Base-by-base conservation (phyloP, 2,797 vertebrate genomes). In the Gouania willdenowi region DNA sequence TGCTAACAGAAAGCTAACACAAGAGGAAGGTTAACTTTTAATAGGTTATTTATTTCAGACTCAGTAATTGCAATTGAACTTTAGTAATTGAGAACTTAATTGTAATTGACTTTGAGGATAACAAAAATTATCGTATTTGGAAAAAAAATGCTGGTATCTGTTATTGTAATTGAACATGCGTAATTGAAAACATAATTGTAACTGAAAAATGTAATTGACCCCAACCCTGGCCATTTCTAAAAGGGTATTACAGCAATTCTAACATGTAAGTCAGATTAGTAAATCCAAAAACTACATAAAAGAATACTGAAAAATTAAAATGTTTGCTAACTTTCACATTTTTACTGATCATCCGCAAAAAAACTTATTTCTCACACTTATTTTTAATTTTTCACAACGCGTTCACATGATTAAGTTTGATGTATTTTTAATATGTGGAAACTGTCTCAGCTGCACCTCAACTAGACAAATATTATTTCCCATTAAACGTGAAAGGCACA, bases 401-500 rank as follows among this genome's bases (percentile, higher is more conserved):
- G n/a, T n/a, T n/a, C n/a, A n/a, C n/a, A n/a, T n/a, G n/a, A 66
- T 31, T 19, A 41, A 22, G 13, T 59, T 42, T 50, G 55, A 65
- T 12, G 12, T 68, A 37, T 39, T 32, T 56, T 60, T 48, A 68
- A 37, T 43, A 66, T 56, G 43, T 33, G 37, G 34, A 33, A 58
- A 60, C 41, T 35, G 55, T 50, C 58, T 78, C 70, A 69, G 71
- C 69, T 71, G 68, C 60, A 58, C 55, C 67, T 66, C 42, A 65
- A 71, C 48, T 59, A 62, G 52, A 70, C 74, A 47, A 70, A 66
- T 68, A 75, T 76, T 68, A 58, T 76, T 66, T 41, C 47, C 41
- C 64, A 73, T 76, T 75, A 82, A 79, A 68, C 53, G 70, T 70
- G 69, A 77, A 64, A 77, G 71, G 56, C 64, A 47, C 44, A 63